Evolutionary conservation across 2,797 vertebrate species (phyloP).

Genomic region (Labroides dimidiatus): DNA sequence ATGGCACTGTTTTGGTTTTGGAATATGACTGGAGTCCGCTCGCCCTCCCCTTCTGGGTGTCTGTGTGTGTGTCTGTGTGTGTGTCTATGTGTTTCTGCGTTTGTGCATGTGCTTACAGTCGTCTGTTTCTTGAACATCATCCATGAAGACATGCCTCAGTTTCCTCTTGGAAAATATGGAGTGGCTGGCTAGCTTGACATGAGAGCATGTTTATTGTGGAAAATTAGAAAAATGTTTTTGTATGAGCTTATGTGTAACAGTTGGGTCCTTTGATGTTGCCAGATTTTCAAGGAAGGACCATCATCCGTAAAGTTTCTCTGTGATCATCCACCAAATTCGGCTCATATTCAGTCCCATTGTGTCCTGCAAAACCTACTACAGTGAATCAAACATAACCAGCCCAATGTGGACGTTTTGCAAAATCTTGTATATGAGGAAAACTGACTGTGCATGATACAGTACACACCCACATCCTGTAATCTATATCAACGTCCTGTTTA

Average conservation of each 20-base stretch:
- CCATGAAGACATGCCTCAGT: conserved; percentile 57
- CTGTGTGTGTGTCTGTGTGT: conserved; percentile 25
- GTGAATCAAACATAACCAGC: conserved; percentile 14
- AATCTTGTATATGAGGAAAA: not conserved
- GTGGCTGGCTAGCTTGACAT: conserved; percentile 53
- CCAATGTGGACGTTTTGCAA: conserved; percentile 19
- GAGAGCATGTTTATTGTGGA: conserved; percentile 60
- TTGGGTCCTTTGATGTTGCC: conserved; percentile 42
- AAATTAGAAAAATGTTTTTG: conserved; percentile 64
- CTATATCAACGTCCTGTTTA: conserved; percentile 1
- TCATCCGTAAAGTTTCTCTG: conserved; percentile 10
- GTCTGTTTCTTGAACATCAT: conserved; percentile 51
- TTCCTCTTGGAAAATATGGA: conserved; percentile 63
- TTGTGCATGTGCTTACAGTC: conserved; percentile 24
- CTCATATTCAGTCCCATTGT: conserved; percentile 20
- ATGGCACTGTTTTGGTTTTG: conserved; percentile 75
- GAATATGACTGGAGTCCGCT: conserved; percentile 66
- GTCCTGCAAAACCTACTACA: conserved; percentile 4
- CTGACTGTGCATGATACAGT: not conserved
- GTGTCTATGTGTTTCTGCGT: too few relatives aligned
- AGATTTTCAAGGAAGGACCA: conserved; percentile 41
- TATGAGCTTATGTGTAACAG: conserved; percentile 59
- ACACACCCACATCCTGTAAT: not conserved
- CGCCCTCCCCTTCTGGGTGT: conserved; percentile 37
- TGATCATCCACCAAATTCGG: conserved; percentile 17